These are phyloP conservation scores for Sphenopsis melanotis DNA, from an alignment of 2,797 vertebrate genomes.

Conservation along the genomic window DNA sequence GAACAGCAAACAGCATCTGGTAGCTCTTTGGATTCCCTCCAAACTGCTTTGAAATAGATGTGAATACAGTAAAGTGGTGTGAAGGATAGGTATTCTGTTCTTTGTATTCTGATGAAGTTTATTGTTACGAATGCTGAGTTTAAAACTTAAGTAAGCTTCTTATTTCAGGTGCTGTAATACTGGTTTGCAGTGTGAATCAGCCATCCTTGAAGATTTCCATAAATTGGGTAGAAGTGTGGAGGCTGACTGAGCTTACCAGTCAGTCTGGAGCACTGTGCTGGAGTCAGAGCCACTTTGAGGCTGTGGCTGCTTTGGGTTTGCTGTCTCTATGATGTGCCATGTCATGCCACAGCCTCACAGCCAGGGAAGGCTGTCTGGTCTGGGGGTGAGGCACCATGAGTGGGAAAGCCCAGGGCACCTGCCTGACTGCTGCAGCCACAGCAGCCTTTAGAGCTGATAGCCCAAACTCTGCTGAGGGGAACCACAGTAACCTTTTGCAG, in stretches of 20 bases:
- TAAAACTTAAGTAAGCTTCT: neutral
- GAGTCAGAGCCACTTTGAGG: rapidly evolving
- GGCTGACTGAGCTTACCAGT: neutral
- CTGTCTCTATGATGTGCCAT: neutral
- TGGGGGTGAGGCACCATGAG: rapidly evolving
- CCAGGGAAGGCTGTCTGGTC: neutral
- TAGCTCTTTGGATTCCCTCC: constrained; percentile 43
- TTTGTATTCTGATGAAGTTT: neutral
- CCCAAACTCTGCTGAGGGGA: neutral
- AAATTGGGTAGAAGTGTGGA: neutral
- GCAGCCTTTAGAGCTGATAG: neutral
- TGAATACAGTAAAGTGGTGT: neutral
- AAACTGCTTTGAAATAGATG: constrained; percentile 30
- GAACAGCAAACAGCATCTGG: constrained; percentile 48
- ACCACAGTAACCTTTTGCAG: neutral
- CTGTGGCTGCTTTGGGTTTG: neutral
- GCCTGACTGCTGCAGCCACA: neutral
- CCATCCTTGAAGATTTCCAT: neutral
- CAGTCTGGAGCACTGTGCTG: neutral
- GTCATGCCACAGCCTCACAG: neutral
- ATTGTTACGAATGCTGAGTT: neutral
- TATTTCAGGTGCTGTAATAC: neutral
- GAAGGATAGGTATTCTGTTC: neutral
- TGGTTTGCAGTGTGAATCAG: neutral
- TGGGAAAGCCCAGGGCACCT: neutral